These are phyloP conservation scores for Meandrina meandrites DNA, from an alignment of 92 coral and sea anemone species.

Conservation along the genomic window DNA sequence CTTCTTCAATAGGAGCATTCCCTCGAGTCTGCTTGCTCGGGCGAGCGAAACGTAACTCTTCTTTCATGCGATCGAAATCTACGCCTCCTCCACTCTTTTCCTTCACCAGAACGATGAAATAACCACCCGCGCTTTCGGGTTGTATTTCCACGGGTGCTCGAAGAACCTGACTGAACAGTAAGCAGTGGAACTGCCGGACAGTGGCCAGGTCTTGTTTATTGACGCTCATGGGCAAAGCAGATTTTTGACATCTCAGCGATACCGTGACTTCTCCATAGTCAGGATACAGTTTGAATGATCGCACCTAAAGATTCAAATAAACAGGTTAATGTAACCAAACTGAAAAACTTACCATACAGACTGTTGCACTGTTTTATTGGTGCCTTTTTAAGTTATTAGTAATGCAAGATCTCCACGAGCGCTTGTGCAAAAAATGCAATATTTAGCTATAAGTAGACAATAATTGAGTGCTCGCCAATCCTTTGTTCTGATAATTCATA, in stretches of 20 bases:
- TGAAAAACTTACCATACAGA: no score
- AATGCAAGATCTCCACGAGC: no score
- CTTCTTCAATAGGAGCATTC: background rate
- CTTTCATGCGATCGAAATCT: constrained; percentile 33
- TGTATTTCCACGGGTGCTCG: constrained; percentile 51
- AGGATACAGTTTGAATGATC: constrained; percentile 74
- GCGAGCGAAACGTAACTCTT: background rate
- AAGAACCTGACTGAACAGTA: constrained; percentile 60
- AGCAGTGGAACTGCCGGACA: constrained; percentile 62
- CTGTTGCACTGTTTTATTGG: no score
- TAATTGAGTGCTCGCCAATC: no score
- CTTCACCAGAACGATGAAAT: constrained; percentile 69
- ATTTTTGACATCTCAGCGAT: constrained; percentile 29
- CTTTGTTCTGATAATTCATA: no score
- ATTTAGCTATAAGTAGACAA: no score
- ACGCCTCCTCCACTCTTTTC: background rate
- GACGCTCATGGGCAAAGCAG: background rate
- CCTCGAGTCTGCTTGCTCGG: no score
- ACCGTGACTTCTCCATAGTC: constrained; percentile 72
- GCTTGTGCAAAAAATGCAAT: no score
- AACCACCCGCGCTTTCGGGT: constrained; percentile 62
- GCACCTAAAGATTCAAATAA: constrained; percentile 37
- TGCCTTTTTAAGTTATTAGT: no score
- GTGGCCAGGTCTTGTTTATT: constrained; percentile 29
- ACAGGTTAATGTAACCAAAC: no score